Conservation (phyloP, 2,888 invertebrate genomes). For the Ditylenchus weischeri region DNA sequence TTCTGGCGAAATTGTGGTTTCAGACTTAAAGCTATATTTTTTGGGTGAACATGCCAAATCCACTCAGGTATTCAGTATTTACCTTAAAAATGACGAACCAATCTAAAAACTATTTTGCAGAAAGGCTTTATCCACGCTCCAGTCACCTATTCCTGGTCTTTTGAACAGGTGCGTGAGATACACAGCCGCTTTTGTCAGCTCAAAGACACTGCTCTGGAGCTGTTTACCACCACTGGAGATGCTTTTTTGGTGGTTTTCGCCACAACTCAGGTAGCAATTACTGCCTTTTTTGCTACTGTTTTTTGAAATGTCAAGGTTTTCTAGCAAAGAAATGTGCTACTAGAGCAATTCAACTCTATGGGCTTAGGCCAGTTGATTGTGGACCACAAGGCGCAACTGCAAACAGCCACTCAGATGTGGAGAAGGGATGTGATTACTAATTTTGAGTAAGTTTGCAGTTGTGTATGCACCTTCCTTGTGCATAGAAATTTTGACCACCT, state of each 20-base stretch:
- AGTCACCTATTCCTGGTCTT: constrained; percentile 36
- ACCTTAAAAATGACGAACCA: background rate
- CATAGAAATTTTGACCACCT: too few relatives aligned
- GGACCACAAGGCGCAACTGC: constrained; percentile 34
- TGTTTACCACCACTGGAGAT: constrained; percentile 92
- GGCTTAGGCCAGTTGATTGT: constrained; percentile 31
- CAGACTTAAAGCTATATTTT: constrained; percentile 76
- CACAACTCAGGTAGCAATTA: constrained; percentile 29
- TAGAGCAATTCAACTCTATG: constrained; percentile 35
- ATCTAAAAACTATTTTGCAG: constrained; percentile 21
- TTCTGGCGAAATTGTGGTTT: constrained; percentile 57
- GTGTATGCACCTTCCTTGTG: too few relatives aligned
- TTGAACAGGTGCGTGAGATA: constrained; percentile 72
- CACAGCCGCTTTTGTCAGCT: constrained; percentile 76
- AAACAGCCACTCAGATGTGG: constrained; percentile 64
- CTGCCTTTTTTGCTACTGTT: background rate
- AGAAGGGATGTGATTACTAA: constrained; percentile 36
- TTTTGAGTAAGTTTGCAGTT: constrained; percentile 30
- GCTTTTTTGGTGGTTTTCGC: constrained; percentile 90
- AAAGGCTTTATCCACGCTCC: constrained; percentile 38
- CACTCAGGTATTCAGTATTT: constrained; percentile 34
- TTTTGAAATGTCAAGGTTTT: background rate
- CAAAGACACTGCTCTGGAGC: constrained; percentile 93
- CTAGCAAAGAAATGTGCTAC: constrained; percentile 32
- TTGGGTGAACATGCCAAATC: constrained; percentile 66